Conservation (phyloP, 2,888 invertebrate genomes). For the Drosophila quinaria region DNA sequence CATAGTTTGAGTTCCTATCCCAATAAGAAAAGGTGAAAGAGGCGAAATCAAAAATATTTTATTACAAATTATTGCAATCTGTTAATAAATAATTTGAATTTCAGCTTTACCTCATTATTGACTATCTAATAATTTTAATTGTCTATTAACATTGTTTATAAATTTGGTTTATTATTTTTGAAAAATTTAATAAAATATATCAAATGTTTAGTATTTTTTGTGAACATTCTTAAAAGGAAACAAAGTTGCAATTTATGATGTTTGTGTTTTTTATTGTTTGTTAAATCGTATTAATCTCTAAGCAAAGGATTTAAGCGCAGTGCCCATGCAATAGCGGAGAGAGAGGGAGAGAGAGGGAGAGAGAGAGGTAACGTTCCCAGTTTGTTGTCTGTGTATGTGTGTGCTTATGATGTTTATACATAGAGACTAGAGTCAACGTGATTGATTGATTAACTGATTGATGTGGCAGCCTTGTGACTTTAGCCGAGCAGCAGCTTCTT, state of each 20-base stretch:
- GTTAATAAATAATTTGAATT: no score
- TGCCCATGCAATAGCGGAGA: slow-evolving; percentile 19
- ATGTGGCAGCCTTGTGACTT: slow-evolving; percentile 3
- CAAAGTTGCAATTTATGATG: background rate
- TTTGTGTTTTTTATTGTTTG: slow-evolving; percentile 44
- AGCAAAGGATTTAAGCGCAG: slow-evolving; percentile 24
- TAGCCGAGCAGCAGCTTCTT: slow-evolving; percentile 84
- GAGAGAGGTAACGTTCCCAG: slow-evolving; percentile 32
- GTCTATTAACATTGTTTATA: no score
- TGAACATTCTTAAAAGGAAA: no score
- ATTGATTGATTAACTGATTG: background rate
- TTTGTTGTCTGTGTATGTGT: slow-evolving; percentile 10
- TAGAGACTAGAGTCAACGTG: slow-evolving; percentile 64
- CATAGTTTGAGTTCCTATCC: no score
- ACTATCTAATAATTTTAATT: no score
- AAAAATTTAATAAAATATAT: no score
- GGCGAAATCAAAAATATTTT: no score
- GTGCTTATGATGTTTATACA: slow-evolving; percentile 13
- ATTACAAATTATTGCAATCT: no score
- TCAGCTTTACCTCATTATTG: no score
- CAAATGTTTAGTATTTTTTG: no score
- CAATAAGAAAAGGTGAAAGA: no score
- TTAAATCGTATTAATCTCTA: slow-evolving; percentile 16
- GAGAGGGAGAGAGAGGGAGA: slow-evolving; percentile 19
- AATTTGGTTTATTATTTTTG: no score